These are phyloP conservation scores for Leptopilina syphax DNA, from an alignment of 2,888 invertebrate genomes.

Conservation along the genomic window DNA sequence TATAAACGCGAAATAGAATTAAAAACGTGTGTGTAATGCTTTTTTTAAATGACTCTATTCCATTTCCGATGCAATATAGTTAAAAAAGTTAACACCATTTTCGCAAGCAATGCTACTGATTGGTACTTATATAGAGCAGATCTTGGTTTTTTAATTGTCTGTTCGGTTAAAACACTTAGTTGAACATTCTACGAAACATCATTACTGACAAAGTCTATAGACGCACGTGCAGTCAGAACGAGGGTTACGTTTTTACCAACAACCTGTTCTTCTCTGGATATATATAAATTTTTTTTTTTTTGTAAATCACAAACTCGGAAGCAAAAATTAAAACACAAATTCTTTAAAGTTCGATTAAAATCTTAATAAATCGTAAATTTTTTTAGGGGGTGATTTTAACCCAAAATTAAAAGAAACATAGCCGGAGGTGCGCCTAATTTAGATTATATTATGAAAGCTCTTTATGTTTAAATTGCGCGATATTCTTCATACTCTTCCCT, in stretches of 20 bases:
- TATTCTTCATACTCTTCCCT: neutral
- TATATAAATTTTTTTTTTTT: slow-evolving; percentile 35
- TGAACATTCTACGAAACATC: slow-evolving; percentile 36
- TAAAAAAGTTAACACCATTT: slow-evolving; percentile 16
- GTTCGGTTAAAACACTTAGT: slow-evolving; percentile 36
- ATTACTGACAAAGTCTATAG: slow-evolving; percentile 38
- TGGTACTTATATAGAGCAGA: slow-evolving; percentile 18
- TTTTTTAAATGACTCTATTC: neutral
- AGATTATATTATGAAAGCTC: slow-evolving; percentile 43
- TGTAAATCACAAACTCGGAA: slow-evolving; percentile 41
- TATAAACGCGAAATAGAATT: neutral
- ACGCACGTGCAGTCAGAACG: slow-evolving; percentile 42
- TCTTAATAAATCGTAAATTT: slow-evolving; percentile 59
- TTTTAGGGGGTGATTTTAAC: too few relatives aligned
- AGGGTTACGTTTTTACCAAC: slow-evolving; percentile 42
- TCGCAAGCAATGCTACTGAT: slow-evolving; percentile 3
- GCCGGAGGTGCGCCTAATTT: slow-evolving; percentile 51
- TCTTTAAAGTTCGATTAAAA: slow-evolving; percentile 57
- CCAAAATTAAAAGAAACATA: slow-evolving; percentile 61
- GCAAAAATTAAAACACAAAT: slow-evolving; percentile 54
- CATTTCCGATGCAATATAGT: slow-evolving; percentile 16
- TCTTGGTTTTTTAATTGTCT: slow-evolving; percentile 17
- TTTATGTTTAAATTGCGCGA: slow-evolving; percentile 12
- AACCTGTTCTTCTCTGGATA: slow-evolving; percentile 44
- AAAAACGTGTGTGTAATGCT: neutral